Conservation (phyloP, 2,797 vertebrate genomes). For the Rhabdophis nuchalis region DNA sequence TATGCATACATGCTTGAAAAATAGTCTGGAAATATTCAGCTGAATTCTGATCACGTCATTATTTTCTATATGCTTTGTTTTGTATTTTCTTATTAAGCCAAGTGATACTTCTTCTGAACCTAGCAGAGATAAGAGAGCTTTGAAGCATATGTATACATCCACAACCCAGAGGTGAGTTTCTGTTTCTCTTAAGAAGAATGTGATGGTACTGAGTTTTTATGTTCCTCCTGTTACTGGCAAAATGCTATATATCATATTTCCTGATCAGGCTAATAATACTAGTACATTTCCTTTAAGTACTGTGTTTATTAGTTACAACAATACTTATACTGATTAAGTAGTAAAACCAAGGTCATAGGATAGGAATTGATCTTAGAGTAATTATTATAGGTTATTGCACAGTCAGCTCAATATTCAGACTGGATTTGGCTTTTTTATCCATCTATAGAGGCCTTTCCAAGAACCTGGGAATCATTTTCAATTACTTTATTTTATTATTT, state of each 20-base stretch:
- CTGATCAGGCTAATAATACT: background rate
- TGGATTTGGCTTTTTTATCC: background rate
- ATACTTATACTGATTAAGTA: background rate
- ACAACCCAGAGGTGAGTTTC: constrained; percentile 72
- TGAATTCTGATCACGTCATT: background rate
- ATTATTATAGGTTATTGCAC: background rate
- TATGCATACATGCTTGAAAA: background rate
- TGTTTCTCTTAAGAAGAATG: background rate
- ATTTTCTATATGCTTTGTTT: background rate
- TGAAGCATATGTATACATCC: constrained; percentile 69
- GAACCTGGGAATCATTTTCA: background rate
- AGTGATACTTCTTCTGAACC: constrained; percentile 25
- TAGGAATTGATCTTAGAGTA: background rate
- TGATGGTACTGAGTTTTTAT: constrained; percentile 2
- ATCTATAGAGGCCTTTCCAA: background rate
- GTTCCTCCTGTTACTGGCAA: background rate
- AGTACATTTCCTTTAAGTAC: background rate
- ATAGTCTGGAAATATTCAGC: background rate
- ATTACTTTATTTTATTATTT: background rate
- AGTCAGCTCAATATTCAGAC: background rate
- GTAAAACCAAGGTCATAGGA: background rate
- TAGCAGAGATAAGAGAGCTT: constrained; percentile 44
- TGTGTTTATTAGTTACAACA: background rate
- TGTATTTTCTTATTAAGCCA: constrained; percentile 51
- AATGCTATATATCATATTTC: background rate